phyloP scores from a whole-genome alignment of 1,140 invertebrate genomes.

The Holcopasites calliopsidis region DNA sequence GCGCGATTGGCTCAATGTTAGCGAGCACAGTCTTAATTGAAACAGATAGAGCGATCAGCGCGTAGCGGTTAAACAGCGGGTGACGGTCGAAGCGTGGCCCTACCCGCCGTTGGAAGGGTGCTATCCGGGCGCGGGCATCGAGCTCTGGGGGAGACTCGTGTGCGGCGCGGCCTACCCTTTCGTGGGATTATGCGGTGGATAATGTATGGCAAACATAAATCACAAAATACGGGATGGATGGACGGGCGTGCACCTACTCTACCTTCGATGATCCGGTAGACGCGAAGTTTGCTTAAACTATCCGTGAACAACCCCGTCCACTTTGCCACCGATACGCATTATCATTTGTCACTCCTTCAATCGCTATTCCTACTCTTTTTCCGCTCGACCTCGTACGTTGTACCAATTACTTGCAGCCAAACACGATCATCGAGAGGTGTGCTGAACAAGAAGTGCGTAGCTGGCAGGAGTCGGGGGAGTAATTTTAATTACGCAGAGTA shows the following conservation, averaged over 20 bases:
- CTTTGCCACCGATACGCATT: not conserved
- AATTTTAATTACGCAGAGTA: constrained; percentile 75
- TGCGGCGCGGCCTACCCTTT: constrained; percentile 65
- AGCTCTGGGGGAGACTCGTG: constrained; percentile 54
- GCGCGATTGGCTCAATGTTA: not conserved
- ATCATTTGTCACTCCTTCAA: not conserved
- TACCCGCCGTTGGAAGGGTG: constrained; percentile 36
- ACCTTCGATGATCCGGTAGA: constrained; percentile 70
- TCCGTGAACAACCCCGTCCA: constrained; percentile 56
- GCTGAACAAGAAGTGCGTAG: no score
- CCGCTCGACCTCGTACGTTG: not conserved
- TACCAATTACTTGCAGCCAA: not conserved
- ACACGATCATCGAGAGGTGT: no score
- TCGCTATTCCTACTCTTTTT: not conserved
- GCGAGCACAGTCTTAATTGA: constrained; percentile 71
- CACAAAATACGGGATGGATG: constrained; percentile 69
- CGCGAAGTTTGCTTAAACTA: constrained; percentile 67
- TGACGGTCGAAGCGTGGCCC: constrained; percentile 28
- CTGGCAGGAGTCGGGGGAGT: constrained; percentile 41
- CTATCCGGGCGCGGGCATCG: constrained; percentile 24
- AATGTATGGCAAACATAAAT: constrained; percentile 80
- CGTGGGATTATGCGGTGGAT: constrained; percentile 77
- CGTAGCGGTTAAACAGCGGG: constrained; percentile 60
- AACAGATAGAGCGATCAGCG: constrained; percentile 77
- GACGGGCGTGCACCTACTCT: constrained; percentile 68